phyloP scores from a whole-genome alignment of 2,797 vertebrate genomes.

The Pterois miles region DNA sequence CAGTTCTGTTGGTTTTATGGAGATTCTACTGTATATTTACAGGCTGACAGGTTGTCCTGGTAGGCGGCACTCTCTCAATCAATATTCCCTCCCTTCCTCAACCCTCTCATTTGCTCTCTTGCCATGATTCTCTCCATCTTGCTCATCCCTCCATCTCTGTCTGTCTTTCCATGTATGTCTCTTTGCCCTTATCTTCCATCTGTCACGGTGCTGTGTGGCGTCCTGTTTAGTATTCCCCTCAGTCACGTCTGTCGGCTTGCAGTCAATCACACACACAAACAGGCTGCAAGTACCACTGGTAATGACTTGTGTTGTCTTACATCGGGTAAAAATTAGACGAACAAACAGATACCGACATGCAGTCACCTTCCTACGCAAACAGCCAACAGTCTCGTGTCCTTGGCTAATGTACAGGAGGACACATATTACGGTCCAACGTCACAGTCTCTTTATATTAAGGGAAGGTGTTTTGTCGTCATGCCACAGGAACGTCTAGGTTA shows the following conservation, averaged over 20 bases:
- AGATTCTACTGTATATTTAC: too few relatives aligned
- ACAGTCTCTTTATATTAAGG: too few relatives aligned
- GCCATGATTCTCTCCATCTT: slow-evolving; percentile 2
- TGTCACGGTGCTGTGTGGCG: slow-evolving; percentile 12
- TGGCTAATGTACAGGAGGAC: too few relatives aligned
- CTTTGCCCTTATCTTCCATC: slow-evolving; percentile 46
- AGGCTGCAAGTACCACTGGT: neutral
- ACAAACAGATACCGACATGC: slow-evolving; percentile 9
- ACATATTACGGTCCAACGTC: too few relatives aligned
- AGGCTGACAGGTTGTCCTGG: neutral
- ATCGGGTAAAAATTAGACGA: slow-evolving; percentile 19
- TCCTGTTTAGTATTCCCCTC: slow-evolving; percentile 66
- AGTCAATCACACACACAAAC: slow-evolving; percentile 24
- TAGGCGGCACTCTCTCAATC: neutral
- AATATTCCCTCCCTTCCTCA: neutral
- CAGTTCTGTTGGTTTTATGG: neutral
- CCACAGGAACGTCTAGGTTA: too few relatives aligned
- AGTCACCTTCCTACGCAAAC: neutral
- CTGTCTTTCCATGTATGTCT: slow-evolving; percentile 4
- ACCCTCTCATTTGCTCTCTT: slow-evolving; percentile 1
- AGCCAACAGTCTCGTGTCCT: too few relatives aligned
- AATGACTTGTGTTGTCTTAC: slow-evolving; percentile 34
- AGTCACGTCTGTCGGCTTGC: slow-evolving; percentile 33
- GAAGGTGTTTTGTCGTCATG: too few relatives aligned
- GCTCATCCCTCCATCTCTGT: neutral